Evolutionary conservation across 1,140 invertebrate genomes (phyloP).

Genomic region (Rhagoletis zephyria): DNA sequence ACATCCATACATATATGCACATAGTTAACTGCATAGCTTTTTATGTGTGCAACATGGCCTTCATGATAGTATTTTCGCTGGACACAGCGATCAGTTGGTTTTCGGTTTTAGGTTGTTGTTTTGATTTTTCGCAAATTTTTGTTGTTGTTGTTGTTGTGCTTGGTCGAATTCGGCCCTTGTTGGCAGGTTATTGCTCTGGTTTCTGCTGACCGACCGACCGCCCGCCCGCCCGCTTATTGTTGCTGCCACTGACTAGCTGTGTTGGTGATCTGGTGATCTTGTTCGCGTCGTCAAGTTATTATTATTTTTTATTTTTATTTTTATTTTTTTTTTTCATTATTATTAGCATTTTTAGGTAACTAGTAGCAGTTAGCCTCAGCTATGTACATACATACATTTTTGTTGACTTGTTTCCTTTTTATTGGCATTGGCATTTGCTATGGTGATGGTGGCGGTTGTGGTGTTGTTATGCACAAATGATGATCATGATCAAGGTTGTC

Average conservation of each 20-base stretch:
- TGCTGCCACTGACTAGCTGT: neutral
- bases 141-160: neutral
- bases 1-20: neutral
- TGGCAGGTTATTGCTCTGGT: slow-evolving; percentile 47
- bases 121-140: neutral
- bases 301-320: neutral
- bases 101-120: neutral
- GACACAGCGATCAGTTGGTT: neutral
- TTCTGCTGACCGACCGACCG: neutral
- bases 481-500: slow-evolving; percentile 51
- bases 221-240: neutral
- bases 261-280: slow-evolving; percentile 29
- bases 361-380: neutral
- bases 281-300: slow-evolving; percentile 32
- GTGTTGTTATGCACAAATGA: slow-evolving; percentile 41
- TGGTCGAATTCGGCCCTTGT: slow-evolving; percentile 11
- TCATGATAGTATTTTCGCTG: neutral
- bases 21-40: neutral
- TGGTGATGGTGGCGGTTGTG: slow-evolving; percentile 25
- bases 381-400: too few species aligned
- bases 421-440: neutral
- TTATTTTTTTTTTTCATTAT: neutral
- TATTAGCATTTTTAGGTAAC: slow-evolving; percentile 30
- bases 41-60: slow-evolving; percentile 1
- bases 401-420: neutral